phyloP scores from a whole-genome alignment of 2,113 vertebrate species.

The Reinhardtius hippoglossoides region DNA sequence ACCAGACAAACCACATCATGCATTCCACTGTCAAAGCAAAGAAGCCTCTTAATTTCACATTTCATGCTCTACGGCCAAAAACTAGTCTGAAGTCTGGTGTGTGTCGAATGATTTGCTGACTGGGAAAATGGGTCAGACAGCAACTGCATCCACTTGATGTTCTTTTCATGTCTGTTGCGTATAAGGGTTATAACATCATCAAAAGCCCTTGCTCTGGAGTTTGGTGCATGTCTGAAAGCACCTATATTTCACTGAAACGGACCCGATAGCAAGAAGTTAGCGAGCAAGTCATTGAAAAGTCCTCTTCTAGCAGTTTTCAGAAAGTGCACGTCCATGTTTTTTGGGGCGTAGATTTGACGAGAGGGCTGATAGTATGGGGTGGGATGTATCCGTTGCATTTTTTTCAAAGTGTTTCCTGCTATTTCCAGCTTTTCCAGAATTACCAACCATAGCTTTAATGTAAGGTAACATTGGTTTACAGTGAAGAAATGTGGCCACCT shows the following conservation, averaged over 20 bases:
- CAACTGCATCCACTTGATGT: neutral
- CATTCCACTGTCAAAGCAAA: constrained; percentile 48
- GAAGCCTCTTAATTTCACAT: constrained; percentile 54
- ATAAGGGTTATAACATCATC: too few relatives aligned
- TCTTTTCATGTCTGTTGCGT: too few relatives aligned
- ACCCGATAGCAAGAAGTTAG: too few relatives aligned
- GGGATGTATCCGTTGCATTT: too few relatives aligned
- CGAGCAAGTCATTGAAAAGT: too few relatives aligned
- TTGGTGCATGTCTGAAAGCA: too few relatives aligned
- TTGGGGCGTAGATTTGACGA: neutral
- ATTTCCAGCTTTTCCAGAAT: neutral
- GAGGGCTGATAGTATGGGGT: too few relatives aligned
- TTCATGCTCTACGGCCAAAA: constrained; percentile 45
- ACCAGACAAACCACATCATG: constrained; percentile 58
- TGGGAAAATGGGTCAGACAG: constrained; percentile 41
- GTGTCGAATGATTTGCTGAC: constrained; percentile 14
- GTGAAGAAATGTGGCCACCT: neutral
- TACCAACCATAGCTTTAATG: neutral
- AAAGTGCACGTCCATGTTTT: too few relatives aligned
- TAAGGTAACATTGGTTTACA: constrained; percentile 1
- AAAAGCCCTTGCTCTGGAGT: too few relatives aligned
- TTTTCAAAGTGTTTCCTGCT: too few relatives aligned
- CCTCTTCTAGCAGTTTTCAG: too few relatives aligned
- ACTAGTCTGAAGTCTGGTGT: constrained; percentile 34
- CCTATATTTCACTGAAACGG: too few relatives aligned